These are phyloP conservation scores for Hozukius guyotensis DNA, from an alignment of 2,797 vertebrate species.

Conservation along the genomic window DNA sequence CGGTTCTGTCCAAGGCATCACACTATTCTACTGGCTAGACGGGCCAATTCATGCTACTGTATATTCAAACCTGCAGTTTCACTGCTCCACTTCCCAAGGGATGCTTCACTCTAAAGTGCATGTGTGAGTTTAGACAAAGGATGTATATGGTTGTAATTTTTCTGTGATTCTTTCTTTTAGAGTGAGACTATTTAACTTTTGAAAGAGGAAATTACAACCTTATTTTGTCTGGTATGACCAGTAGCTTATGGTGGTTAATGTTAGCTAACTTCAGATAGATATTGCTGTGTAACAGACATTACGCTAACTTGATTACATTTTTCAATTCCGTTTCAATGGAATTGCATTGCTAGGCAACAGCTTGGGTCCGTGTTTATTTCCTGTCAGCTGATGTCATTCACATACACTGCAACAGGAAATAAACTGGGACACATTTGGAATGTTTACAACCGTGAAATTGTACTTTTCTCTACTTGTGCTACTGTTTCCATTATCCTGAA, in stretches of 20 bases:
- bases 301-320: not conserved
- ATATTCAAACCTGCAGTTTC: conserved; percentile 56
- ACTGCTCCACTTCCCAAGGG: conserved; percentile 68
- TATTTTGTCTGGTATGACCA: not conserved
- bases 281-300: not conserved
- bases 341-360: not conserved
- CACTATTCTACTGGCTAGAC: conserved; percentile 76
- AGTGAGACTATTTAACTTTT: not conserved
- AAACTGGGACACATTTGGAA: not conserved
- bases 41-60: conserved; percentile 63
- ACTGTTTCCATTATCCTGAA: not conserved
- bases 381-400: not conserved
- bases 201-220: not conserved
- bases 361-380: not conserved
- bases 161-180: not conserved
- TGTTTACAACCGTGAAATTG: not conserved
- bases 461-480: not conserved
- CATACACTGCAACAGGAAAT: not conserved
- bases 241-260: not conserved
- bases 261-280: not conserved
- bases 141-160: not conserved
- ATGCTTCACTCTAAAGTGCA: conserved; percentile 32
- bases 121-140: not conserved
- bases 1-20: conserved; percentile 75
- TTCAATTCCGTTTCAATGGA: not conserved